phyloP scores from a whole-genome alignment of 2,113 vertebrate genomes.

The Trogon surrucura region DNA sequence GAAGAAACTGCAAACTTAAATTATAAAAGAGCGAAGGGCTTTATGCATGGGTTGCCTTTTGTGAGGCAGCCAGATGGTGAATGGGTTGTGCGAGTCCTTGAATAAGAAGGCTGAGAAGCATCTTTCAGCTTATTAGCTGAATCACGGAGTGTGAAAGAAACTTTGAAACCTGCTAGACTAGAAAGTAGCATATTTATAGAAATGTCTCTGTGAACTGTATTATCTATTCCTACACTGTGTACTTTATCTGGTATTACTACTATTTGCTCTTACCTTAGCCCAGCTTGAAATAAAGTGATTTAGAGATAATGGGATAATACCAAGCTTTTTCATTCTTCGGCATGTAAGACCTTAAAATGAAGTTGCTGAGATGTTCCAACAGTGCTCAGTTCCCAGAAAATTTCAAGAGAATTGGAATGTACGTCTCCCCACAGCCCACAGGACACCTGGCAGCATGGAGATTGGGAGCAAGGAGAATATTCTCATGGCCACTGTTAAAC shows the following conservation, averaged over 20 bases:
- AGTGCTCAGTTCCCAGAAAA: background rate
- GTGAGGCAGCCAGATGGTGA: slow-evolving; percentile 65
- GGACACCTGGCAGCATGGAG: background rate
- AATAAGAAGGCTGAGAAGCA: slow-evolving; percentile 54
- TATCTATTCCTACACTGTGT: background rate
- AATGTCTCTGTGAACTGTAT: background rate
- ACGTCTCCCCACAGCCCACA: background rate
- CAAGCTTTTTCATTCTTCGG: background rate
- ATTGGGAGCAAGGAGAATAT: background rate
- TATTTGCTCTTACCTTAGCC: slow-evolving; percentile 34
- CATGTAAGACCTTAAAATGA: background rate
- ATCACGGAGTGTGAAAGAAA: slow-evolving; percentile 67
- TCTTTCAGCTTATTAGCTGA: slow-evolving; percentile 70
- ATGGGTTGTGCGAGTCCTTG: slow-evolving; percentile 58
- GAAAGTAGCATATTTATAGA: slow-evolving; percentile 63
- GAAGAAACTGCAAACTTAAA: background rate
- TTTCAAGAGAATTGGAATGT: background rate
- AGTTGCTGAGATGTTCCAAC: background rate
- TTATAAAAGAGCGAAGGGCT: background rate
- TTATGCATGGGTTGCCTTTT: slow-evolving; percentile 39
- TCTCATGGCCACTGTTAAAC: background rate
- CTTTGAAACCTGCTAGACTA: slow-evolving; percentile 66
- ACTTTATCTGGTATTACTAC: slow-evolving; percentile 6
- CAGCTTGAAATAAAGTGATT: background rate
- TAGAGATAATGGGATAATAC: background rate